phyloP scores from a whole-genome alignment of 2,888 invertebrate genomes.

The Anarsia innoxiella region DNA sequence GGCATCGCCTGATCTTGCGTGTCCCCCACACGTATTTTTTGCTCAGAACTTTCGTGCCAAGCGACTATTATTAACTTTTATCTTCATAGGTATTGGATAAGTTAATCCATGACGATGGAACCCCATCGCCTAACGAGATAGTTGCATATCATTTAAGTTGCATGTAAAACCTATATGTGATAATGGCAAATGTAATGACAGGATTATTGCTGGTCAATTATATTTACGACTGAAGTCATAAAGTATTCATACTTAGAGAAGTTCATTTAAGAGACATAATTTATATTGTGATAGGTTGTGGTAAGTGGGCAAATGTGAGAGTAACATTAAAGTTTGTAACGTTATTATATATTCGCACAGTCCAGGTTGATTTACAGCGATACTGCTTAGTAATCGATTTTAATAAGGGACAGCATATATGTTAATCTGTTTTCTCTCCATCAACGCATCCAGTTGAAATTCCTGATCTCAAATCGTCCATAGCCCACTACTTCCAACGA shows the following conservation, averaged over 20 bases:
- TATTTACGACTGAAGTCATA: too few relatives aligned
- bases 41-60: constrained; percentile 51
- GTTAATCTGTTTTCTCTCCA: too few relatives aligned
- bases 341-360: too few relatives aligned
- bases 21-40: constrained; percentile 53
- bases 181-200: constrained; percentile 30
- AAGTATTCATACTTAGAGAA: too few relatives aligned
- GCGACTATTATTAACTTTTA: constrained; percentile 54
- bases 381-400: too few relatives aligned
- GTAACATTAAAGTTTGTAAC: too few relatives aligned
- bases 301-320: too few relatives aligned
- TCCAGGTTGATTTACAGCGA: too few relatives aligned
- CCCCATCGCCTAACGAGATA: constrained; percentile 12
- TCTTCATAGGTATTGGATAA: constrained; percentile 40
- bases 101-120: constrained; percentile 49
- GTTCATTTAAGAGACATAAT: too few relatives aligned
- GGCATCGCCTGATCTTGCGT: constrained; percentile 58
- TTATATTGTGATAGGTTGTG: too few relatives aligned
- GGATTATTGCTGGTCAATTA: constrained; percentile 26
- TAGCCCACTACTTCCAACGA: too few relatives aligned
- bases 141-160: constrained; percentile 17
- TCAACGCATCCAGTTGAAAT: not conserved
- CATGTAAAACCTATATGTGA: constrained; percentile 20
- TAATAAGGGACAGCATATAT: too few relatives aligned
- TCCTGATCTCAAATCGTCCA: constrained; percentile 23